Percentiles rank a stretch among this genome's conserved stretches.
phyloP scores from a whole-genome alignment of 2,797 vertebrate species.

The Falco columbarius region DNA sequence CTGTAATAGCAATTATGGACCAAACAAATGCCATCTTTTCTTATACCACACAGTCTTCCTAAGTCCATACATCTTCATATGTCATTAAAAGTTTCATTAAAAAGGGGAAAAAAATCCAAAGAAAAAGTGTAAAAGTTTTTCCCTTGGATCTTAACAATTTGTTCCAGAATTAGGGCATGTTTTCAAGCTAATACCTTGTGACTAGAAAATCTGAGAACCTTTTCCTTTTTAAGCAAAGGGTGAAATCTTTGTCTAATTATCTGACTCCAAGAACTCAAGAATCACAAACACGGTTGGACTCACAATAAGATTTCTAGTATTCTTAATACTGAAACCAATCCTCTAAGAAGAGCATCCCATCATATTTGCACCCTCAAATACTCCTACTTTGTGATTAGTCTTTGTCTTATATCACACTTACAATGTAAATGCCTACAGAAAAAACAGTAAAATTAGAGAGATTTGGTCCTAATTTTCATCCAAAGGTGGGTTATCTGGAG shows the following conservation, averaged over 20 bases:
- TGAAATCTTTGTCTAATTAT: not conserved
- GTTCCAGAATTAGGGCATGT: not conserved
- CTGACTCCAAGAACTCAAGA: not conserved
- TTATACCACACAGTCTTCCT: not conserved
- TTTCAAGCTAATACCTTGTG: not conserved
- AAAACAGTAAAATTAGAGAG: not conserved
- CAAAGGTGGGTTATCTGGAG: not conserved
- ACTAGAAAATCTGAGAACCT: not conserved
- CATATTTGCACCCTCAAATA: not conserved
- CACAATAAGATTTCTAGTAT: not conserved
- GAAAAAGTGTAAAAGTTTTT: not conserved
- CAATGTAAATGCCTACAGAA: not conserved
- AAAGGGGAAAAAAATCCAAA: not conserved
- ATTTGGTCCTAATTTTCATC: not conserved
- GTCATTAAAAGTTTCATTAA: not conserved
- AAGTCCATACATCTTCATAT: not conserved
- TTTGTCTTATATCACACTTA: not conserved
- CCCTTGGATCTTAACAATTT: not conserved
- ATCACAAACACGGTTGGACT: not conserved
- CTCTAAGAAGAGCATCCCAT: not conserved
- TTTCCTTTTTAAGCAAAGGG: not conserved
- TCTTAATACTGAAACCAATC: not conserved
- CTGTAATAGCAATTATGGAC: accelerated
- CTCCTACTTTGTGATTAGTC: not conserved
- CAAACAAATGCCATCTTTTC: not conserved